Evolutionary conservation across 1,140 invertebrate species (phyloP).

Genomic region (Trachymyrmex cornetzi): DNA sequence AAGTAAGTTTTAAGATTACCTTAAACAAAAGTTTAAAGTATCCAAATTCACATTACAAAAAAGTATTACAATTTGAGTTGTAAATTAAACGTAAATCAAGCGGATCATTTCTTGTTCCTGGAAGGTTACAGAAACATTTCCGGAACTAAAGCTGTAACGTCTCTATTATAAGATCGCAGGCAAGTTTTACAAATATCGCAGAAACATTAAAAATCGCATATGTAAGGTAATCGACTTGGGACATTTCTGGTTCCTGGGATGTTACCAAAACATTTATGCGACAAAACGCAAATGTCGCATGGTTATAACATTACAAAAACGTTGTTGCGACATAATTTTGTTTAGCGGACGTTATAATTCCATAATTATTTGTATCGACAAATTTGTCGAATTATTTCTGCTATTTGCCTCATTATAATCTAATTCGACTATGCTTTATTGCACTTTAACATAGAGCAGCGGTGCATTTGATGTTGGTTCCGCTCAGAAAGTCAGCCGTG

Average conservation of each 20-base stretch:
- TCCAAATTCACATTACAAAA: background rate
- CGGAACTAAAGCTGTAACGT: background rate
- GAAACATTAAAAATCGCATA: background rate
- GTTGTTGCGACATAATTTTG: background rate
- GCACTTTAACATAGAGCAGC: background rate
- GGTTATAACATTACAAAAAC: background rate
- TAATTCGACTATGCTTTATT: background rate
- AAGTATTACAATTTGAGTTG: background rate
- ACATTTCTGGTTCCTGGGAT: slow-evolving; percentile 4
- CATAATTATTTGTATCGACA: background rate
- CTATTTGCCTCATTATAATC: background rate
- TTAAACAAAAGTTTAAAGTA: no score
- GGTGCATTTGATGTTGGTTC: background rate
- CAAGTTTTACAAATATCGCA: background rate
- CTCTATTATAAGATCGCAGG: background rate
- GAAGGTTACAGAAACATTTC: background rate
- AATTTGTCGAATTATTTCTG: background rate
- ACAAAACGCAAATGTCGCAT: slow-evolving; percentile 6
- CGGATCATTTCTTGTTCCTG: background rate
- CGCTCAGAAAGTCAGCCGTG: slow-evolving; percentile 17
- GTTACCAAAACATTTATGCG: background rate
- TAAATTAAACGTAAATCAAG: background rate
- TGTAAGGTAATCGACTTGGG: slow-evolving; percentile 9
- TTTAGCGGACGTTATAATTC: background rate
- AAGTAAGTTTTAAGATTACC: no score